Conservation (phyloP, 2,888 invertebrate species). For the Hetaerina titia region DNA sequence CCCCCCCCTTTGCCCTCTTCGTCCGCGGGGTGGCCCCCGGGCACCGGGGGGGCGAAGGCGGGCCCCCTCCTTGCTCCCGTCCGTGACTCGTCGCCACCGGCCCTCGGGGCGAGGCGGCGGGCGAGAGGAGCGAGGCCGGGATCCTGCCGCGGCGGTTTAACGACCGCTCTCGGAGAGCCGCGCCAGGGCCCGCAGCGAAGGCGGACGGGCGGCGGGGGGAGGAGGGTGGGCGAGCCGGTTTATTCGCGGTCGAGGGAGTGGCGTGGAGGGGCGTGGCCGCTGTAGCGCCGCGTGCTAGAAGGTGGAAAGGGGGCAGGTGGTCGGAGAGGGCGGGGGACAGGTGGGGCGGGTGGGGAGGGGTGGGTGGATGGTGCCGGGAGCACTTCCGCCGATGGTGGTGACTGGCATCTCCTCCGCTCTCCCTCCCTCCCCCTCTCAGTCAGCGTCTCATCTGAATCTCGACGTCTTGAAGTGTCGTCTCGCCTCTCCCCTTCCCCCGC, state of each 20-base stretch:
- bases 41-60: not conserved
- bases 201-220: not conserved
- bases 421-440: not conserved
- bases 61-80: not conserved
- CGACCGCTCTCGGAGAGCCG: not conserved
- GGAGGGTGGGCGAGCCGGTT: slow-evolving; percentile 29
- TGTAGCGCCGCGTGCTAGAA: not conserved
- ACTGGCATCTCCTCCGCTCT: not conserved
- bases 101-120: not conserved
- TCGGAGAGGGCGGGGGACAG: not conserved
- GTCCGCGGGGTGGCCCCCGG: not conserved
- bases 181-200: not conserved
- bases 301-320: not conserved
- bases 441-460: not conserved
- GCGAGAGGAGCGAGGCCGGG: not conserved
- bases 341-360: not conserved
- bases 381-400: slow-evolving; percentile 9
- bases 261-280: not conserved
- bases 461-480: not conserved
- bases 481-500: not conserved
- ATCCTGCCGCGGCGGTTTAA: not conserved
- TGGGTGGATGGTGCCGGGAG: not conserved
- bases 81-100: not conserved
- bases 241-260: slow-evolving; percentile 32
- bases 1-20: no score